Percentiles rank a stretch among this genome's conserved stretches.
Conservation (phyloP, 2,888 invertebrate genomes). For the Oxyteleia sp. region DNA sequence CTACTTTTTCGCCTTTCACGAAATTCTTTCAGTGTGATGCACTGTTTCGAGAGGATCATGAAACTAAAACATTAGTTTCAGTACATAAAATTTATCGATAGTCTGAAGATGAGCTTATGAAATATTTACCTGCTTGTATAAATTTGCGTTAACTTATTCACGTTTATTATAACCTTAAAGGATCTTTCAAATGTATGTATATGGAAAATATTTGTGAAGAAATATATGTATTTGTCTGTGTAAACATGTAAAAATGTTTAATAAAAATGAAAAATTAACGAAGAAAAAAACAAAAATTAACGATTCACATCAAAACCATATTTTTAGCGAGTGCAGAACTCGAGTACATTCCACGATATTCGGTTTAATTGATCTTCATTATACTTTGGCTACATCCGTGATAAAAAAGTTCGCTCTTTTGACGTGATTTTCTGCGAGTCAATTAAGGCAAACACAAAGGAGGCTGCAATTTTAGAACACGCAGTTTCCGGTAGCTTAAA, state of each 20-base stretch:
- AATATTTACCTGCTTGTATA: too few species aligned
- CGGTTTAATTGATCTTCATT: neutral
- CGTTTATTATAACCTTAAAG: too few species aligned
- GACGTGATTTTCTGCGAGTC: slow-evolving; percentile 7
- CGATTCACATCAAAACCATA: neutral
- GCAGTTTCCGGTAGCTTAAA: too few species aligned
- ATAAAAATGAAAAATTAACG: too few species aligned
- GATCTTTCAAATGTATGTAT: too few species aligned
- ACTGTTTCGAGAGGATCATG: neutral
- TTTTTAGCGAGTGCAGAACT: neutral
- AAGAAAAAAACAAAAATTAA: neutral
- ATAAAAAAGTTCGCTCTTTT: slow-evolving; percentile 1
- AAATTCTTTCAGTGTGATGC: neutral
- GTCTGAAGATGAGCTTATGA: too few species aligned
- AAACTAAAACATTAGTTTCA: too few species aligned
- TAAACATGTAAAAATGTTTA: too few species aligned
- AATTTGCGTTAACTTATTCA: too few species aligned
- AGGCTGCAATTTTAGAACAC: neutral
- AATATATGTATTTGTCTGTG: too few species aligned
- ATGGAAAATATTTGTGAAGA: too few species aligned
- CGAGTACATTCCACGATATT: neutral
- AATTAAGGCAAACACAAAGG: neutral
- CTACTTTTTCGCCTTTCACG: neutral
- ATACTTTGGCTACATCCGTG: neutral
- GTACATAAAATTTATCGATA: too few species aligned